Conservation (phyloP, 2,888 invertebrate species). For the Plemyria rubiginata region DNA sequence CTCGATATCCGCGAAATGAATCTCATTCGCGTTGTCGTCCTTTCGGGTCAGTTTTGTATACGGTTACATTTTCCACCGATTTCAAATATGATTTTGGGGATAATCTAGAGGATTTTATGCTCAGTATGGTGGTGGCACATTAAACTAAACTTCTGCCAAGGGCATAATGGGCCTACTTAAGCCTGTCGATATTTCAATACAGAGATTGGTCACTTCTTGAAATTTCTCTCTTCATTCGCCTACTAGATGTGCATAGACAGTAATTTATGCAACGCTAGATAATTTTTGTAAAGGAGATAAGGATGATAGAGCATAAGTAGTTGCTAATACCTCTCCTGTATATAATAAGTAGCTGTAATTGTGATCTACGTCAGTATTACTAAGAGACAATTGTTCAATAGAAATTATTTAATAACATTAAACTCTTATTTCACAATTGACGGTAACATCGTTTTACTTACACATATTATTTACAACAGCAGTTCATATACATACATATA, state of each 20-base stretch:
- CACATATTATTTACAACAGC: conserved; percentile 82
- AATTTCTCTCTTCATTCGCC: background rate
- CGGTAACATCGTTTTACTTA: conserved; percentile 85
- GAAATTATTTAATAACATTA: conserved; percentile 85
- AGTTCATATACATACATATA: conserved; percentile 72
- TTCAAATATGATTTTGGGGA: no score
- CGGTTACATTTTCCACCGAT: no score
- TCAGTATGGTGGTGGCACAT: no score
- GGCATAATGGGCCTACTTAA: no score
- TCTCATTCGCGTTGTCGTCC: background rate
- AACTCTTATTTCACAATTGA: conserved; percentile 85
- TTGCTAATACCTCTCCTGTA: conserved; percentile 17
- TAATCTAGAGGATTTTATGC: no score
- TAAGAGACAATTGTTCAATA: conserved; percentile 77
- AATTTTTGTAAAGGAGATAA: conserved; percentile 25
- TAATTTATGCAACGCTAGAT: conserved; percentile 25
- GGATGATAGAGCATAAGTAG: conserved; percentile 10
- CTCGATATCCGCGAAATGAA: background rate
- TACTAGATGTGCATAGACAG: conserved; percentile 16
- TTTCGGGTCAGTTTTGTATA: no score
- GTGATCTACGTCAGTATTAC: conserved; percentile 83
- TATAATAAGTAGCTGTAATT: conserved; percentile 43
- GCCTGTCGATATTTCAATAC: no score
- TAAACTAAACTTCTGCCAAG: no score
- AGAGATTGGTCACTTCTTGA: no score